These are phyloP conservation scores for Chelonus formosanus DNA, from an alignment of 2,888 invertebrate species.

Conservation along the genomic window DNA sequence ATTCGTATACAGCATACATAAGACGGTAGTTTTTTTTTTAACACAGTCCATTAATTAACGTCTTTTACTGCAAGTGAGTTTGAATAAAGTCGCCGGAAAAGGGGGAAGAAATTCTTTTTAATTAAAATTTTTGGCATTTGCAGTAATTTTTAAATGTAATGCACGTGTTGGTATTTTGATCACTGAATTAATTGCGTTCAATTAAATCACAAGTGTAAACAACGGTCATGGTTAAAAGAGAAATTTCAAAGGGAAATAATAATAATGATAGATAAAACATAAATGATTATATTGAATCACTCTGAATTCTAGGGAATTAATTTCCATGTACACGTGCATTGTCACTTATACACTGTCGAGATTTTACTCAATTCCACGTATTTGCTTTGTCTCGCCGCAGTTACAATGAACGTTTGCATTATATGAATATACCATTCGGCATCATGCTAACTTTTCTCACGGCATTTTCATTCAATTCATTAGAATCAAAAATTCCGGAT, in stretches of 20 bases:
- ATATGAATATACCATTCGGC: neutral
- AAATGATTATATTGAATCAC: conserved; percentile 43
- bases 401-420: conserved; percentile 24
- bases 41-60: conserved; percentile 20
- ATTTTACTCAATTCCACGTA: conserved; percentile 25
- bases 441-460: conserved; percentile 13
- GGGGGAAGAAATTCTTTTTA: too few species aligned
- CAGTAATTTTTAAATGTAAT: neutral
- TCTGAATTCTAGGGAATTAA: conserved; percentile 41
- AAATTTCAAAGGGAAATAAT: neutral
- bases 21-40: neutral
- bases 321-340: conserved; percentile 35
- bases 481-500: conserved; percentile 3
- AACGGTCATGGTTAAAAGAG: neutral
- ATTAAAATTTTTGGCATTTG: conserved; percentile 1
- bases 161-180: too few species aligned
- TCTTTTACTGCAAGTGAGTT: conserved; percentile 1
- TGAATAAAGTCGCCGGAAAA: neutral
- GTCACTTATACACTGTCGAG: conserved; percentile 9
- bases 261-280: conserved; percentile 1
- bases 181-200: too few species aligned
- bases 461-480: conserved; percentile 25
- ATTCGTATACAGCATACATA: conserved; percentile 3
- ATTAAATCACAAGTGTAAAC: neutral
- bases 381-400: conserved; percentile 19